Evolutionary conservation across 2,888 invertebrate species (phyloP).

Genomic region (Holacanthella duospinosa): DNA sequence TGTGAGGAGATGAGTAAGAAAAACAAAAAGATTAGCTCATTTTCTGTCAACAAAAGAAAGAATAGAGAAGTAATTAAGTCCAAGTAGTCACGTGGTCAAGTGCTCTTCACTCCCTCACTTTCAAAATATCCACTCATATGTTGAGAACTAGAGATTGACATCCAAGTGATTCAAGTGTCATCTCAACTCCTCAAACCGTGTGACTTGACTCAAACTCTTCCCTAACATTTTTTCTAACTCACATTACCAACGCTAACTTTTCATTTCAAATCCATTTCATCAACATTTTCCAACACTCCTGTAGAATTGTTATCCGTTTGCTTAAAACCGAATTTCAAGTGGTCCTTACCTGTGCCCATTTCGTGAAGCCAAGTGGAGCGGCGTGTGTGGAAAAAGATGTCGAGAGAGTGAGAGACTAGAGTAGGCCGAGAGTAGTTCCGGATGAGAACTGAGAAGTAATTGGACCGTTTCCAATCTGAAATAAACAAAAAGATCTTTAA

Average conservation of each 20-base stretch:
- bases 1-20: too few species aligned
- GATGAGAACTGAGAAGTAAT: slow-evolving; percentile 69
- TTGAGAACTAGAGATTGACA: too few species aligned
- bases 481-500: slow-evolving; percentile 19
- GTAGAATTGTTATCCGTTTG: too few species aligned
- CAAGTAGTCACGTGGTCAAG: not conserved
- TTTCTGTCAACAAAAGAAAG: not conserved
- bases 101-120: not conserved
- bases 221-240: too few species aligned
- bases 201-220: too few species aligned
- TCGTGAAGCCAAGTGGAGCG: slow-evolving; percentile 84
- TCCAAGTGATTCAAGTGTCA: not conserved
- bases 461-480: slow-evolving; percentile 74
- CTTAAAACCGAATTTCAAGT: too few species aligned
- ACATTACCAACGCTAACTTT: too few species aligned
- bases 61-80: not conserved
- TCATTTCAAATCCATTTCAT: too few species aligned
- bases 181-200: not conserved
- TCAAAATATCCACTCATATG: not conserved
- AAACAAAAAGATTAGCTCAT: not conserved
- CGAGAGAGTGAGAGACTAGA: slow-evolving; percentile 34
- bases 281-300: too few species aligned
- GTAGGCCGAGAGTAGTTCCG: slow-evolving; percentile 59
- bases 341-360: slow-evolving; percentile 85
- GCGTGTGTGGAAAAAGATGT: slow-evolving; percentile 60